Evolutionary conservation across 2,797 vertebrate genomes (phyloP).

Genomic region (Okamejei kenojei): DNA sequence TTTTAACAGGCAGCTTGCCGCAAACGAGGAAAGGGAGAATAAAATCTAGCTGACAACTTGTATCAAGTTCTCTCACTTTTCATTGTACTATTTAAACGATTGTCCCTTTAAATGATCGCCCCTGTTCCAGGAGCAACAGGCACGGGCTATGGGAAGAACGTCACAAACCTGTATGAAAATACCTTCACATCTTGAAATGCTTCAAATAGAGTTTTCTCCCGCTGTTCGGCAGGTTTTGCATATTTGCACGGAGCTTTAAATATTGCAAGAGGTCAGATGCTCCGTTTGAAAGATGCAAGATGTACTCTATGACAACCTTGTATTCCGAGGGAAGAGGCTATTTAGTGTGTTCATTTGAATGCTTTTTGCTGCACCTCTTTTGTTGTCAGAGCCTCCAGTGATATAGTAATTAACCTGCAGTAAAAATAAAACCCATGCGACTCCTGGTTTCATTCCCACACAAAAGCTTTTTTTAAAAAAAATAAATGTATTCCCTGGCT

Average conservation of each 20-base stretch:
- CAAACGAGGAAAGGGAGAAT: not conserved
- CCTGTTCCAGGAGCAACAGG: constrained; percentile 35
- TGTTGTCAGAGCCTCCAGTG: constrained; percentile 72
- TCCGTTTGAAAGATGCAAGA: constrained; percentile 34
- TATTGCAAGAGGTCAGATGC: constrained; percentile 33
- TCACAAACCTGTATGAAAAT: constrained; percentile 35
- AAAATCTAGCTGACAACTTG: constrained; percentile 34
- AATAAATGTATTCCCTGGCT: constrained; percentile 44
- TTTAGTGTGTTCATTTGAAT: constrained; percentile 61
- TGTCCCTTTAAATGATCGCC: constrained; percentile 30
- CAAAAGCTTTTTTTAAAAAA: constrained; percentile 57
- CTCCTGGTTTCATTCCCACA: constrained; percentile 64
- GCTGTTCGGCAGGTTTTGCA: constrained; percentile 25
- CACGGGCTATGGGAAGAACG: constrained; percentile 13
- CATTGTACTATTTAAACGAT: constrained; percentile 22
- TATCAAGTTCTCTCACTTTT: constrained; percentile 37
- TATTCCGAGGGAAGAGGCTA: constrained; percentile 49
- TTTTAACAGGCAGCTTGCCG: constrained; percentile 13
- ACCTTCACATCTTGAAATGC: constrained; percentile 16
- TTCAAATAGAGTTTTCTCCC: constrained; percentile 21
- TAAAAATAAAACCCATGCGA: constrained; percentile 77
- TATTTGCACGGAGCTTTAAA: constrained; percentile 36
- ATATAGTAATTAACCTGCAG: constrained; percentile 86
- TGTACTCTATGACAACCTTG: constrained; percentile 50
- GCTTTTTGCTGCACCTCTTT: constrained; percentile 63